Conservation (phyloP, 1,140 invertebrate species). For the Pseudomyrmex cubaensis region DNA sequence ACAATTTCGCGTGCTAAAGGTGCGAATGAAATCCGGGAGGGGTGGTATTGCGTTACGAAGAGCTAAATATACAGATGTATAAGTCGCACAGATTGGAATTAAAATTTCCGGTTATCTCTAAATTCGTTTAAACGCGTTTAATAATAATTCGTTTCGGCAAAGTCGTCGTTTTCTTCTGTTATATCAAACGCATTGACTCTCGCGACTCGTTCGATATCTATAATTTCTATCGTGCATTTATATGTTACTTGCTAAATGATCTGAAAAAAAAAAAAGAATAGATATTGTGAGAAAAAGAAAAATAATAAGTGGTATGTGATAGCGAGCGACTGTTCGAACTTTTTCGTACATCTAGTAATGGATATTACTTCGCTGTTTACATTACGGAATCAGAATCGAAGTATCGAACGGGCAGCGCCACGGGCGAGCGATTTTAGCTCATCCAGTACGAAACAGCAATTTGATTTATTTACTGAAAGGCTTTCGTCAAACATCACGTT, state of each 20-base stretch:
- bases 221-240: too few relatives aligned
- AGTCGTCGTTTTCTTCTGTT: too few relatives aligned
- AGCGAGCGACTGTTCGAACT: neutral
- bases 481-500: slow-evolving; percentile 68
- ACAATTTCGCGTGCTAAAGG: slow-evolving; percentile 12
- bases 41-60: slow-evolving; percentile 39
- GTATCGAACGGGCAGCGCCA: slow-evolving; percentile 65
- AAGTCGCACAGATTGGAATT: neutral
- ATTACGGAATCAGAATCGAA: slow-evolving; percentile 63
- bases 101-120: neutral
- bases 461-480: slow-evolving; percentile 72
- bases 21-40: slow-evolving; percentile 31
- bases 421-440: slow-evolving; percentile 60
- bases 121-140: slow-evolving; percentile 7
- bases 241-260: neutral
- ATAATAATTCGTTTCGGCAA: neutral
- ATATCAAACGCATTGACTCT: too few relatives aligned
- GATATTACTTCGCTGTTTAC: slow-evolving; percentile 48
- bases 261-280: neutral
- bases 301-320: neutral
- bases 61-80: slow-evolving; percentile 42
- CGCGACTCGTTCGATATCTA: too few relatives aligned
- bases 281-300: neutral
- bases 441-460: slow-evolving; percentile 51
- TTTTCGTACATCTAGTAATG: slow-evolving; percentile 19